Evolutionary conservation across 2,888 invertebrate genomes (phyloP), one percentile per base, ranked within the genome.

Genomic region (Scaptomyza cyrtandrae): DNA sequence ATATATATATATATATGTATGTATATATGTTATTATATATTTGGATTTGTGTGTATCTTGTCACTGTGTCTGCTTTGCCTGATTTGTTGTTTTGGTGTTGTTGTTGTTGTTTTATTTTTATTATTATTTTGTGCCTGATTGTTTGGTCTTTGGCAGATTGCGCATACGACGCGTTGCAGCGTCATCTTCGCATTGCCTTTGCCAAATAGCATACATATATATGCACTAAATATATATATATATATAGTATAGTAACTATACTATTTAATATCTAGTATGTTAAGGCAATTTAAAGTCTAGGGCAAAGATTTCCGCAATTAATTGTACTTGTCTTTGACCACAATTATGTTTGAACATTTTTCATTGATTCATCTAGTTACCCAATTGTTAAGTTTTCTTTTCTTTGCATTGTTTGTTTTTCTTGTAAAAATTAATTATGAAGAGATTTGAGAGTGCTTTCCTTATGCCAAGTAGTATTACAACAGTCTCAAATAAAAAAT

Each of bases 151-250:
- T 67, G 54, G 44, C 69, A 68, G 13, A 73, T 64, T 64, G 63
- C 63, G 58, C 58, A 77, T 72, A 56, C 74, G 73, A 69, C 61
- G 78, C 75, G 64, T 69, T 75, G 78, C 75, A 74, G 55, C 75
- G 78, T 75, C 70, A 75, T 78, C 53, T 39, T 31, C 39, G 41
- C 54, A 50, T 11, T 14, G 29, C 29, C 37, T 46, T 46, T 76
- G 76, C 64, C 71, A 73, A 75, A 29, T 31, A 39, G 33, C 27
- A 24, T 14, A 24, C 45, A 59, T 44, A 29, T 11, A 19, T 19
- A 16, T 11, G 31, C 19, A 37, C 45, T 19, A 31, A 45, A 2
- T 35, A 53, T 39, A 53, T 7, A 49, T 54, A 31, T 35, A 39
- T 45, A 54, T 33, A 19, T 19, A 19, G 19, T 19, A 19, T 19